Conservation (phyloP, 1,140 invertebrate species). For the Papilio glaucus region DNA sequence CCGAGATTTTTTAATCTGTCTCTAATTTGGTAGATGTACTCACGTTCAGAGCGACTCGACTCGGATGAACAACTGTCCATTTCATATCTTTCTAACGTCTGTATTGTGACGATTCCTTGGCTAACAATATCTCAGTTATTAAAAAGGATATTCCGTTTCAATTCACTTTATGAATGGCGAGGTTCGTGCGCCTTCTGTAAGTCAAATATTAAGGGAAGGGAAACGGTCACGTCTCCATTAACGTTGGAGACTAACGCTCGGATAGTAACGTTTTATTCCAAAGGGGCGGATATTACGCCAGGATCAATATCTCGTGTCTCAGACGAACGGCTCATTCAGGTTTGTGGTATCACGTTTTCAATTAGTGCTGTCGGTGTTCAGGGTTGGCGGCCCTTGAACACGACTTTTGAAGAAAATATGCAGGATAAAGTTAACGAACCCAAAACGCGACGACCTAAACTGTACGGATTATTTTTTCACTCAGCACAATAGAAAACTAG, state of each 20-base stretch:
- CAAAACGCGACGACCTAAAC: too few species aligned
- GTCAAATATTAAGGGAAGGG: slow-evolving; percentile 30
- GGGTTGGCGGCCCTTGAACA: slow-evolving; percentile 33
- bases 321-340: slow-evolving; percentile 29
- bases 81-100: neutral
- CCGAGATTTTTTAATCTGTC: too few species aligned
- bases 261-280: slow-evolving; percentile 33
- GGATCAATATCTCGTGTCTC: slow-evolving; percentile 29
- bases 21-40: too few species aligned
- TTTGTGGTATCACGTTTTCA: slow-evolving; percentile 71
- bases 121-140: slow-evolving; percentile 23
- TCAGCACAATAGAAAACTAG: too few species aligned
- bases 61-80: too few species aligned
- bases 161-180: slow-evolving; percentile 14
- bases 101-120: neutral
- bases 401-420: neutral
- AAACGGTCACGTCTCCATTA: slow-evolving; percentile 32
- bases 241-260: slow-evolving; percentile 15
- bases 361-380: slow-evolving; percentile 61
- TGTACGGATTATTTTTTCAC: too few species aligned
- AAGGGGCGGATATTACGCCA: slow-evolving; percentile 25
- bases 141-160: slow-evolving; percentile 33
- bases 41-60: too few species aligned
- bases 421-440: neutral
- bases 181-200: slow-evolving; percentile 25